These are phyloP conservation scores for Cerastis rubricosa DNA, from an alignment of 2,888 invertebrate genomes.

Conservation along the genomic window DNA sequence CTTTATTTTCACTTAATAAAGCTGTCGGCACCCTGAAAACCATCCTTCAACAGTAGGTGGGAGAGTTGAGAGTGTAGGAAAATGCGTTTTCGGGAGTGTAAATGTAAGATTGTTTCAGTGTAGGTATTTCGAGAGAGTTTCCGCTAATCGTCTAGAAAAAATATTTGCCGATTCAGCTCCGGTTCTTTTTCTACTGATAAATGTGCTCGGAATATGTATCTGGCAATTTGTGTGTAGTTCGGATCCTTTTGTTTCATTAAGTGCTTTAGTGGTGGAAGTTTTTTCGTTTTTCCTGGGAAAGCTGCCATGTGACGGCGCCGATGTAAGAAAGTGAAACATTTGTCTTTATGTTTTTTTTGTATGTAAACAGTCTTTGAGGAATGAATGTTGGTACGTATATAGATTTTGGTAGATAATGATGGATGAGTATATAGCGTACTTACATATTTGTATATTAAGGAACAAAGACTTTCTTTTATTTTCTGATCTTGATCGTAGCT, in stretches of 20 bases:
- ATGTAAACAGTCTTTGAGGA: slow-evolving; percentile 26
- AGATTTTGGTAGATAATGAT: slow-evolving; percentile 5
- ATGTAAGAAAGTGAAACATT: slow-evolving; percentile 63
- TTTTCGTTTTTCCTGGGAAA: slow-evolving; percentile 71
- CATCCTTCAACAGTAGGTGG: slow-evolving; percentile 58
- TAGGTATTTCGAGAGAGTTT: slow-evolving; percentile 87
- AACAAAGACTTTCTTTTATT: no score
- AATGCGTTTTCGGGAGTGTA: slow-evolving; percentile 42
- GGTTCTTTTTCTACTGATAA: slow-evolving; percentile 86
- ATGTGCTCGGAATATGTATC: slow-evolving; percentile 86
- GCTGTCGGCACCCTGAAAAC: slow-evolving; percentile 55
- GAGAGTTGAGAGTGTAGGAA: slow-evolving; percentile 17
- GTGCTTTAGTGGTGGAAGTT: slow-evolving; percentile 70
- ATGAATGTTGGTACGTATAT: background rate
- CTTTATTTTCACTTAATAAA: slow-evolving; percentile 51
- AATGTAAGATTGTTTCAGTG: slow-evolving; percentile 67
- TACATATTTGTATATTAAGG: background rate
- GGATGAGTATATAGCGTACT: background rate
- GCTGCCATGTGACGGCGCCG: slow-evolving; percentile 65
- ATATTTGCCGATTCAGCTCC: slow-evolving; percentile 87
- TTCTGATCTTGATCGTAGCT: no score
- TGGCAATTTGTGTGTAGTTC: slow-evolving; percentile 81
- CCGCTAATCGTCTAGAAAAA: slow-evolving; percentile 89
- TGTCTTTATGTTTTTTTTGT: slow-evolving; percentile 49
- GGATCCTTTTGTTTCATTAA: slow-evolving; percentile 83